phyloP scores from a whole-genome alignment of 1,140 invertebrate species.

The Cotesia chilonis region DNA sequence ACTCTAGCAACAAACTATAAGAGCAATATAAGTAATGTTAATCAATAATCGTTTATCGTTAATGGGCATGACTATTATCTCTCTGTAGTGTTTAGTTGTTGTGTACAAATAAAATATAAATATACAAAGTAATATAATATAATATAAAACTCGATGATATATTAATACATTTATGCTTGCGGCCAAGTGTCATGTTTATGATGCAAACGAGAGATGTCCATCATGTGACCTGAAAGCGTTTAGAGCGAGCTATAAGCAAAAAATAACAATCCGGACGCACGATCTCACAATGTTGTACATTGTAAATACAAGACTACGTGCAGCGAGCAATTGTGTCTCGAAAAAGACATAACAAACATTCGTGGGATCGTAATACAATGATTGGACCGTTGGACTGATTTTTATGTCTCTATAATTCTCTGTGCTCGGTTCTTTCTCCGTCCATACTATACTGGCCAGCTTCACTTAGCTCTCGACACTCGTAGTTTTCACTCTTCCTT shows the following conservation, averaged over 20 bases:
- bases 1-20: no score
- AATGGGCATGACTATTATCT: no score
- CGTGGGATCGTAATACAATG: constrained; percentile 39
- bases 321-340: not conserved
- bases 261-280: not conserved
- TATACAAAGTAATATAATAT: no score
- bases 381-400: constrained; percentile 30
- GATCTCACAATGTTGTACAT: constrained; percentile 13
- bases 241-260: not conserved
- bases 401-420: constrained; percentile 43
- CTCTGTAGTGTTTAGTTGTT: no score
- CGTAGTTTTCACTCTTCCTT: constrained; percentile 32
- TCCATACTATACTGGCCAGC: not conserved
- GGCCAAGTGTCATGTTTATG: constrained; percentile 6
- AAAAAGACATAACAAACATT: constrained; percentile 35
- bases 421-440: not conserved
- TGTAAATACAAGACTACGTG: not conserved
- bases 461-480: constrained; percentile 13
- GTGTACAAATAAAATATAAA: no score
- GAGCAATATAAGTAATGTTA: no score
- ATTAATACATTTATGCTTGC: constrained; percentile 10
- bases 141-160: constrained; percentile 4
- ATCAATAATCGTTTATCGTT: no score
- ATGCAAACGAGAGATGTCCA: constrained; percentile 13
- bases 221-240: constrained; percentile 14